phyloP scores from a whole-genome alignment of 2,888 invertebrate species.

The Meteorus colon region DNA sequence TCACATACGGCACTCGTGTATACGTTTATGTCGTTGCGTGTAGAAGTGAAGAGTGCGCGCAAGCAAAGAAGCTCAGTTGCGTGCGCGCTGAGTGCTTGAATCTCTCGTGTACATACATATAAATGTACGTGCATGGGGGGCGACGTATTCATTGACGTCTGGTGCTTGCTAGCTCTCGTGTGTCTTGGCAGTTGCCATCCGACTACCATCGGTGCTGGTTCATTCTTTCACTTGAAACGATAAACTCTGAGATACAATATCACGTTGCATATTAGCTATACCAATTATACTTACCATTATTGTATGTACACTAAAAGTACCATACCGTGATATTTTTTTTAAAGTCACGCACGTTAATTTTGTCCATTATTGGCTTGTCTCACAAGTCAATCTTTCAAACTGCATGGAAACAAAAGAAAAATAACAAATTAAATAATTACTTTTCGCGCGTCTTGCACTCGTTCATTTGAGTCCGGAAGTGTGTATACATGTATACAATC shows the following conservation, averaged over 20 bases:
- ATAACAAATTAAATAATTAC: slow-evolving; percentile 7
- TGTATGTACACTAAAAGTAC: background rate
- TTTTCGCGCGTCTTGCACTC: slow-evolving; percentile 1
- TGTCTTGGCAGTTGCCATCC: slow-evolving; percentile 47
- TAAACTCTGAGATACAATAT: background rate
- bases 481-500: background rate
- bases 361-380: slow-evolving; percentile 4
- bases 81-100: slow-evolving; percentile 12
- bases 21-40: slow-evolving; percentile 32
- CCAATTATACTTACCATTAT: background rate
- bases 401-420: slow-evolving; percentile 7
- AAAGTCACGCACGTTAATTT: slow-evolving; percentile 8
- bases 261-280: background rate
- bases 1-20: background rate
- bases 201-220: slow-evolving; percentile 45
- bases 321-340: background rate
- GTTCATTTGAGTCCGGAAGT: background rate
- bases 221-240: slow-evolving; percentile 11
- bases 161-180: slow-evolving; percentile 41
- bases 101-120: slow-evolving; percentile 12
- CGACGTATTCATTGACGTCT: slow-evolving; percentile 52
- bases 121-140: slow-evolving; percentile 27
- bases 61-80: slow-evolving; percentile 1
- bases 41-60: slow-evolving; percentile 5
- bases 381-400: slow-evolving; percentile 4